Percentiles rank a stretch among this genome's conserved stretches.
Evolutionary conservation across 2,888 invertebrate species (phyloP).

Genomic region (Augiades crinisus): DNA sequence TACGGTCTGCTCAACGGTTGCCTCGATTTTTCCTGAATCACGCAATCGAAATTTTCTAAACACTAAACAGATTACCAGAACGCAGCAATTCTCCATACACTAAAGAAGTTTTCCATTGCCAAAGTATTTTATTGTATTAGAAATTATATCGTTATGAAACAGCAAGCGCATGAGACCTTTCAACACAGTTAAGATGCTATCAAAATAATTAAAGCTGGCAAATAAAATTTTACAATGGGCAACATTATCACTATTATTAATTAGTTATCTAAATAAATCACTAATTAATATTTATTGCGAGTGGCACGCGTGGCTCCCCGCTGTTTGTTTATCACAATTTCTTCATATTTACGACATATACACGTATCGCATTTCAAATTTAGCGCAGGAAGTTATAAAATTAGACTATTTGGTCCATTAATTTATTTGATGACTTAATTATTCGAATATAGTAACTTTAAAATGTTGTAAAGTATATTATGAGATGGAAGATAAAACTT

Average conservation of each 20-base stretch:
- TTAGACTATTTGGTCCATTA: conserved; percentile 4
- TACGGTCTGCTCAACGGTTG: too few relatives aligned
- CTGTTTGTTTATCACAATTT: conserved; percentile 2
- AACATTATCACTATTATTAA: background rate
- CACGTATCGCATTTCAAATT: background rate
- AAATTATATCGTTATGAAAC: too few relatives aligned
- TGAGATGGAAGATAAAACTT: too few relatives aligned
- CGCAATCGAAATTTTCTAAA: too few relatives aligned
- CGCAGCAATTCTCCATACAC: too few relatives aligned
- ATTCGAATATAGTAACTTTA: background rate
- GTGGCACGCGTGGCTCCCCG: background rate
- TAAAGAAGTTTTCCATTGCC: too few relatives aligned
- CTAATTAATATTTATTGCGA: background rate
- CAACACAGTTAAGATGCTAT: background rate
- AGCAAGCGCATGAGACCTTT: too few relatives aligned
- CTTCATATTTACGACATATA: background rate
- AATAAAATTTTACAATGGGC: background rate
- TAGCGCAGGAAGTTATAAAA: conserved; percentile 5
- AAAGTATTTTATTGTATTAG: too few relatives aligned
- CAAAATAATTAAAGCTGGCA: background rate
- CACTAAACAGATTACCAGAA: too few relatives aligned
- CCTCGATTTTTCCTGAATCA: too few relatives aligned
- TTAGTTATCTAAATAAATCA: background rate
- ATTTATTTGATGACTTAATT: background rate
- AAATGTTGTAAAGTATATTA: too few relatives aligned